Evolutionary conservation across 2,113 vertebrate genomes (phyloP), one percentile per base, ranked within the genome.

Genomic region (Leucopternis melanops): DNA sequence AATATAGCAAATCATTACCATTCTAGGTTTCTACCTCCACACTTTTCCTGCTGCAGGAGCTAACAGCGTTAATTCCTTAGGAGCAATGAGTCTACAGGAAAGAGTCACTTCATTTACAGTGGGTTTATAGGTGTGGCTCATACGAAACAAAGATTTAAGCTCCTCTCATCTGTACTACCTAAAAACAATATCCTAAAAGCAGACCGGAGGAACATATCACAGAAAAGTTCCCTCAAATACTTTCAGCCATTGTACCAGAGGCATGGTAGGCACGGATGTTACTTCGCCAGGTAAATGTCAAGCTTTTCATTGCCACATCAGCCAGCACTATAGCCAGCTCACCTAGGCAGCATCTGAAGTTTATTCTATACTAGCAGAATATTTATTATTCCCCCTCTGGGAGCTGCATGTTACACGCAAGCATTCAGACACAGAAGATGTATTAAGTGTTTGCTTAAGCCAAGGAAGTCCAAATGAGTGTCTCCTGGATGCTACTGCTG

Each of bases 371-470:
- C 62, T 45, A 69, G 57, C 86, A 85, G 74, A 79, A 18, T 44
- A 94, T 85, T 83, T 72, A 78, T 87, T 89, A 52, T 40, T 59
- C 31, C 12, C 29, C 77, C 89, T 80, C 69, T 57, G 78, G 81
- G 84, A 92, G 36, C 57, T 44, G 38, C 86, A 91, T 8, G 34
- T 50, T 91, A 89, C 34, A 72, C 9, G 1, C 31, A 79, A 87
- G 73, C 73, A 89, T 44, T 87, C 86, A 91, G 81, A 74, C 61
- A 74, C 32, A 65, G 59, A 95, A 91, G 84, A 95, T 50, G 38
- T 73, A 96, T 92, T 77, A 91, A 88, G 92, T 92, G 92, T 78
- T 91, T 88, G 25, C 52, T 85, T 63, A 89, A 94, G 65, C 8
- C 70, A 84, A 75, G 73, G 65, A 94, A 95, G 70, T 49, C 47